These are phyloP conservation scores for Pungitius pungitius DNA, from an alignment of 2,113 vertebrate genomes.

Conservation along the genomic window DNA sequence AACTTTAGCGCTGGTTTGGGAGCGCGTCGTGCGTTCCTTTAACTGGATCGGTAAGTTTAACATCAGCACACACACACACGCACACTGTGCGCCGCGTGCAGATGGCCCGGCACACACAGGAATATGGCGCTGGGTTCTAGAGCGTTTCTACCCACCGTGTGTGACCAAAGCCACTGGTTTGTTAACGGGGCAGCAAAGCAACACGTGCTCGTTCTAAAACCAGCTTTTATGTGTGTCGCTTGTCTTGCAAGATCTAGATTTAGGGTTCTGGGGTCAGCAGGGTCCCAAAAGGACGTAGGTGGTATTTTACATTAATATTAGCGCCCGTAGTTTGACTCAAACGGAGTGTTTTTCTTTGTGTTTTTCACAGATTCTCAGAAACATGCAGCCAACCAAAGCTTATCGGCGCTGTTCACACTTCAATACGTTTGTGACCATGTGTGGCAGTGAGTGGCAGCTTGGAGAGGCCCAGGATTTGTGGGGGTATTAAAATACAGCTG, in stretches of 20 bases:
- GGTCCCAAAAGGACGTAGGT: not conserved
- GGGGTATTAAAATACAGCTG: slow-evolving; percentile 37
- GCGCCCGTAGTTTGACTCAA: not conserved
- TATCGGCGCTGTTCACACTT: slow-evolving; percentile 11
- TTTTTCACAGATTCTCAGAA: not conserved
- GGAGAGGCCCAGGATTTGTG: slow-evolving; percentile 51
- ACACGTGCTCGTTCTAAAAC: slow-evolving; percentile 41
- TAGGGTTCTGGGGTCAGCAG: slow-evolving; percentile 14
- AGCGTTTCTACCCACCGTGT: not conserved
- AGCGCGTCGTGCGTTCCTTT: no score
- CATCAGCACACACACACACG: no score
- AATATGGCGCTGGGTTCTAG: no score
- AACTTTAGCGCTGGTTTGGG: not conserved
- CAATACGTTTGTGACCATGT: not conserved
- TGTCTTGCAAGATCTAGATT: slow-evolving; percentile 37
- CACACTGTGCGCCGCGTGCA: no score
- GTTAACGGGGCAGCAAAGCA: slow-evolving; percentile 22
- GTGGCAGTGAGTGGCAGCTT: slow-evolving; percentile 22
- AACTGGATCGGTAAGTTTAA: not conserved
- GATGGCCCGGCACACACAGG: no score
- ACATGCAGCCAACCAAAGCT: not conserved
- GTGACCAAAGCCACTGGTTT: not conserved
- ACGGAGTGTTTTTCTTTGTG: not conserved
- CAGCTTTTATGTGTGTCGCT: slow-evolving; percentile 18
- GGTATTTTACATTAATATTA: not conserved